Percentiles rank a stretch among this genome's conserved stretches.
These are phyloP conservation scores for Synergus gifuensis DNA, from an alignment of 2,888 invertebrate species.

Conservation along the genomic window DNA sequence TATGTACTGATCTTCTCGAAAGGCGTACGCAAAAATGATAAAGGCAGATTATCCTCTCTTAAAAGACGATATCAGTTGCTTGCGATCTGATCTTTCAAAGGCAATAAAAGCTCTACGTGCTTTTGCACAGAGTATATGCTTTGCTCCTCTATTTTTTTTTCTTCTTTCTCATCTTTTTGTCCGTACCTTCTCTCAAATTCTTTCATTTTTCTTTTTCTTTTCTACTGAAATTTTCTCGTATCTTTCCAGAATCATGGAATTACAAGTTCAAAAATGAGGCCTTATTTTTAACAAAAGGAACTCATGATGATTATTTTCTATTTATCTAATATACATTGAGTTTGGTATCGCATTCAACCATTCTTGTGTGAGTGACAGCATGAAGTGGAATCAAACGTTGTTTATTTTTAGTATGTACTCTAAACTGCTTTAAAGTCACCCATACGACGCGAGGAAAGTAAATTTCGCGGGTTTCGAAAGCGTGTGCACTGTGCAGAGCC, in stretches of 20 bases:
- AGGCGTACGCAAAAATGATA: slow-evolving; percentile 29
- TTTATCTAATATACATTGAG: slow-evolving; percentile 1
- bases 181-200: background rate
- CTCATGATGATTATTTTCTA: no score
- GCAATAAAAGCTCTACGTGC: slow-evolving; percentile 20
- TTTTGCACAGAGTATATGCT: background rate
- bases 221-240: background rate
- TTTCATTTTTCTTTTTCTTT: background rate
- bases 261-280: no score
- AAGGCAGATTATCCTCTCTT: slow-evolving; percentile 34
- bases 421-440: slow-evolving; percentile 59
- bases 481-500: slow-evolving; percentile 43
- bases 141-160: background rate
- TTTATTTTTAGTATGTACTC: slow-evolving; percentile 50
- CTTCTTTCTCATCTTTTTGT: background rate
- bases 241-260: no score
- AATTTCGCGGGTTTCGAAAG: slow-evolving; percentile 64
- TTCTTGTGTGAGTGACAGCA: slow-evolving; percentile 26
- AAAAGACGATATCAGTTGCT: slow-evolving; percentile 41
- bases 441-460: slow-evolving; percentile 57
- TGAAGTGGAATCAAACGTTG: slow-evolving; percentile 55
- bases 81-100: slow-evolving; percentile 15
- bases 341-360: background rate
- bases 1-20: slow-evolving; percentile 26
- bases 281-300: background rate